Evolutionary conservation across 1,140 invertebrate species (phyloP).

Genomic region (Hylaeus volcanicus): DNA sequence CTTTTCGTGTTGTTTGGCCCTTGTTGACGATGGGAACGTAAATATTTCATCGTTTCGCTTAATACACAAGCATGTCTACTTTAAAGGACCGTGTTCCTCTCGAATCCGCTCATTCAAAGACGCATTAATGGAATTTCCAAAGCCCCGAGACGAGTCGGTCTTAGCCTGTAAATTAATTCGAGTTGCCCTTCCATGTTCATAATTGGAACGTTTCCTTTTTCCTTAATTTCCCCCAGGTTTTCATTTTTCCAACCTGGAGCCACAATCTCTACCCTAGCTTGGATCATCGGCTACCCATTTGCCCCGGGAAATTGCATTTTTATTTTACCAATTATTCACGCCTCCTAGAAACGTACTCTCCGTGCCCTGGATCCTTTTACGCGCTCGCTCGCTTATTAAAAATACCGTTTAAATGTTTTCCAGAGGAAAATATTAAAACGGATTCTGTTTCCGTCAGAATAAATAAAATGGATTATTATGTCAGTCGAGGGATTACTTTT

Average conservation of each 20-base stretch:
- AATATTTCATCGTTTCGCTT: slow-evolving; percentile 60
- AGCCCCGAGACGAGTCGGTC: neutral
- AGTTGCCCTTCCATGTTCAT: slow-evolving; percentile 5
- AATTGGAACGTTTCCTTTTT: slow-evolving; percentile 37
- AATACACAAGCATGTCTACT: slow-evolving; percentile 54
- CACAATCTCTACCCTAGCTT: neutral
- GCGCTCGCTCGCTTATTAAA: no score
- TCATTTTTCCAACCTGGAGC: neutral
- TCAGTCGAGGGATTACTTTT: no score
- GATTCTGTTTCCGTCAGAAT: no score
- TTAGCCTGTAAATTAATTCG: slow-evolving; percentile 50
- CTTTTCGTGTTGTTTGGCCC: slow-evolving; percentile 10
- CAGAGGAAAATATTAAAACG: no score
- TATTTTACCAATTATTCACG: slow-evolving; percentile 13
- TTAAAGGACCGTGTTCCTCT: slow-evolving; percentile 39
- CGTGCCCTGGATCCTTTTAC: neutral
- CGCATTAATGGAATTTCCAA: slow-evolving; percentile 55
- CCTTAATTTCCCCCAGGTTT: slow-evolving; percentile 13
- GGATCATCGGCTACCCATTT: neutral
- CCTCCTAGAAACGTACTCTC: neutral
- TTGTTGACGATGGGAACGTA: slow-evolving; percentile 35
- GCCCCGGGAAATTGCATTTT: slow-evolving; percentile 17
- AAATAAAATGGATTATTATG: no score
- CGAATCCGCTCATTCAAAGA: slow-evolving; percentile 26
- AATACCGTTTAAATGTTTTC: no score